Evolutionary conservation across 2,888 invertebrate species (phyloP).

Genomic region (Candidula unifasciata): DNA sequence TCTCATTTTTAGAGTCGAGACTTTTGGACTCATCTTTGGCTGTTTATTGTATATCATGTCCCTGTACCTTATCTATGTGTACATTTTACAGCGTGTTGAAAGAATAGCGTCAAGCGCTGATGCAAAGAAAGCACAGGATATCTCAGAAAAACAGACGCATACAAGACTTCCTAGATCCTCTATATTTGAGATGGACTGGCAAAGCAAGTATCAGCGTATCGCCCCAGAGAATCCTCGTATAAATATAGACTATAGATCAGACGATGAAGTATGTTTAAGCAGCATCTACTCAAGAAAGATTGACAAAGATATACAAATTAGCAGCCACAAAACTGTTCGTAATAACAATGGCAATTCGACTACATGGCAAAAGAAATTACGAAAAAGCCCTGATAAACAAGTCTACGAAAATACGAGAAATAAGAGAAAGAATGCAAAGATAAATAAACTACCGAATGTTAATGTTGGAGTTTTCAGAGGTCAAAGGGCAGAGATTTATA

Average conservation of each 20-base stretch:
- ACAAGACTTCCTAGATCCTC: not conserved
- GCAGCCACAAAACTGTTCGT: no score
- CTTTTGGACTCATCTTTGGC: not conserved
- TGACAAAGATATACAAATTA: no score
- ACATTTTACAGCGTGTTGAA: not conserved
- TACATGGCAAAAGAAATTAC: not conserved
- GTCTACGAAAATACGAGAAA: not conserved
- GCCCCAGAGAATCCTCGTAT: not conserved
- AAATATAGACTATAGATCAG: not conserved
- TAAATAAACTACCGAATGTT: not conserved
- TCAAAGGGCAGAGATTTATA: conserved; percentile 15
- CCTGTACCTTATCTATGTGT: not conserved
- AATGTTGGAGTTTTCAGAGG: not conserved
- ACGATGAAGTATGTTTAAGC: not conserved
- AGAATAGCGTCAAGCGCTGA: not conserved
- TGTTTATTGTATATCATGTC: not conserved
- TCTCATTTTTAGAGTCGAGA: not conserved
- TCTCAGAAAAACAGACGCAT: not conserved
- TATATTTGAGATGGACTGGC: not conserved
- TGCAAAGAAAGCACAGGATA: not conserved
- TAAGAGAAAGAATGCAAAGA: not conserved
- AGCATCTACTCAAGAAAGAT: no score
- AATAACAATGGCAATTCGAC: not conserved
- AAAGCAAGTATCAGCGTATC: not conserved
- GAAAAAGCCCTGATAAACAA: not conserved